These are phyloP conservation scores for Orthonyx spaldingii DNA, from an alignment of 2,113 vertebrate species.

Conservation along the genomic window DNA sequence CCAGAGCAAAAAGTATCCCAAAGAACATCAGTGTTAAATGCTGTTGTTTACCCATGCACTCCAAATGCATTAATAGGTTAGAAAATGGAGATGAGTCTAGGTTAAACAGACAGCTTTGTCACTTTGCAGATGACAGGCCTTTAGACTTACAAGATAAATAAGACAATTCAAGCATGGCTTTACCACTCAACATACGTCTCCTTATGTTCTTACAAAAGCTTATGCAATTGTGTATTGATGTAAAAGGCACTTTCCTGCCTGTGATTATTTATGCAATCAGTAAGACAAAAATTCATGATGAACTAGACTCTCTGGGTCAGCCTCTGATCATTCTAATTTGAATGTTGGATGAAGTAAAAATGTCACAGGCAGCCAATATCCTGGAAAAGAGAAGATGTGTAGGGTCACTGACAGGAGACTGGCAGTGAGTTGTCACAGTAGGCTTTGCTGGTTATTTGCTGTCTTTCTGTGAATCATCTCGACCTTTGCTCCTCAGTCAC, in stretches of 20 bases:
- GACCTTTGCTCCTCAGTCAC: not conserved
- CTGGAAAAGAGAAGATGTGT: not conserved
- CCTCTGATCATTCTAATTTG: constrained; percentile 50
- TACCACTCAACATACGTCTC: not conserved
- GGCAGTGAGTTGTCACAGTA: not conserved
- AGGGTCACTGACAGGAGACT: not conserved
- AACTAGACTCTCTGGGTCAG: constrained; percentile 9
- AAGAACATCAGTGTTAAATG: not conserved
- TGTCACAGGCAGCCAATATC: not conserved
- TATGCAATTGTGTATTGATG: constrained; percentile 11
- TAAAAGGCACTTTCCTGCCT: constrained; percentile 1
- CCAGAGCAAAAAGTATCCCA: not conserved
- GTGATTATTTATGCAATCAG: constrained; percentile 63
- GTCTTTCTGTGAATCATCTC: constrained; percentile 20
- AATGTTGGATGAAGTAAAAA: constrained; percentile 34
- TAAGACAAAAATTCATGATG: constrained; percentile 28
- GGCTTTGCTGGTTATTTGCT: not conserved
- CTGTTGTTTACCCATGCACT: not conserved
- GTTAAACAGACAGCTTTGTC: constrained; percentile 23
- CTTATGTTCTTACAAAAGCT: constrained; percentile 13
- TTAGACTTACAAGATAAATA: constrained; percentile 8
- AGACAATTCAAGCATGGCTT: constrained; percentile 25
- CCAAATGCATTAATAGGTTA: constrained; percentile 1
- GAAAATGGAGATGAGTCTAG: not conserved
- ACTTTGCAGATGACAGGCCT: constrained; percentile 14